Conservation (phyloP, 2,888 invertebrate species). For the Omphaloscelis lunosa region DNA sequence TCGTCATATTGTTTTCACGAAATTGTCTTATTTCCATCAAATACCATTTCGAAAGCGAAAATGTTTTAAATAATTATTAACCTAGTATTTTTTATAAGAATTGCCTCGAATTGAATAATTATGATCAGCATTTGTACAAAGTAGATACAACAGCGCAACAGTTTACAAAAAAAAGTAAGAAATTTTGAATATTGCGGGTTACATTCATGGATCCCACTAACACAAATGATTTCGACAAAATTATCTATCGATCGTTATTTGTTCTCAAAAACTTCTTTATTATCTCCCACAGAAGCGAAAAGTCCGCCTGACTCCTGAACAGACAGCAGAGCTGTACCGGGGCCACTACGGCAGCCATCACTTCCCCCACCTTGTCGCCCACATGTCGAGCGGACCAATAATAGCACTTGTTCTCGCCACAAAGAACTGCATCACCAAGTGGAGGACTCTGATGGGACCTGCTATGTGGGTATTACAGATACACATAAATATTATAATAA, state of each 20-base stretch:
- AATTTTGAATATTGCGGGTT: not conserved
- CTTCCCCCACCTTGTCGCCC: constrained; percentile 95
- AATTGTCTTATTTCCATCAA: too few relatives aligned
- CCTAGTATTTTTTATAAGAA: not conserved
- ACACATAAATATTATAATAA: not conserved
- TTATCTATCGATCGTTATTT: not conserved
- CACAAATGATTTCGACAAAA: not conserved
- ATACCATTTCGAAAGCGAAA: too few relatives aligned
- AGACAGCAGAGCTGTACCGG: constrained; percentile 95
- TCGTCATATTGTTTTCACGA: too few relatives aligned
- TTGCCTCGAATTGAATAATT: not conserved
- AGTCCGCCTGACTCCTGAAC: constrained; percentile 95
- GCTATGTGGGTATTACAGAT: constrained; percentile 79
- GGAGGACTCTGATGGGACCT: constrained; percentile 94
- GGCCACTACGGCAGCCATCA: constrained; percentile 93
- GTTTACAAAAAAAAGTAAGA: not conserved
- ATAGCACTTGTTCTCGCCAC: constrained; percentile 93
- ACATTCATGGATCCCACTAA: not conserved
- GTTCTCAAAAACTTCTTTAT: not conserved
- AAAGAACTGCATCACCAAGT: constrained; percentile 93
- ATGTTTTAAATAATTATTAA: not conserved
- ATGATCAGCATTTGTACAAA: not conserved
- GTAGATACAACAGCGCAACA: not conserved
- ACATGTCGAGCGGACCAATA: constrained; percentile 94
- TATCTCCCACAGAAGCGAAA: constrained; percentile 89